These are phyloP conservation scores for Chrysomallon squamiferum DNA, from an alignment of 1,140 invertebrate species.

Conservation along the genomic window DNA sequence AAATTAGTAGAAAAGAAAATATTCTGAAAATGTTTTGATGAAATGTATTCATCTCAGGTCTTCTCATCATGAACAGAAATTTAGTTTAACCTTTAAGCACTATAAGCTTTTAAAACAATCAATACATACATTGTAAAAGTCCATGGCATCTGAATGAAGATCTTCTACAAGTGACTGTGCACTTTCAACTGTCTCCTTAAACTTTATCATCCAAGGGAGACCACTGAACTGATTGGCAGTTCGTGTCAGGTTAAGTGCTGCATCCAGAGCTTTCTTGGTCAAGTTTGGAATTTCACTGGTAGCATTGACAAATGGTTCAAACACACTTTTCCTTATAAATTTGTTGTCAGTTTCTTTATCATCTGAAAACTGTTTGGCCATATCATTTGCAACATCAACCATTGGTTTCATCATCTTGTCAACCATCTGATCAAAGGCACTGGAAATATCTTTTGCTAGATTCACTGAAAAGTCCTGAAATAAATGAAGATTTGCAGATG, in stretches of 20 bases:
- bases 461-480: constrained; percentile 9
- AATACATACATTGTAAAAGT: constrained; percentile 10
- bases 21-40: too few species aligned
- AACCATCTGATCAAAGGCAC: constrained; percentile 12
- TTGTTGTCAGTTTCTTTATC: not conserved
- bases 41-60: too few species aligned
- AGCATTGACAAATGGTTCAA: constrained; percentile 5
- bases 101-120: too few species aligned
- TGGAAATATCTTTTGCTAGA: constrained; percentile 3
- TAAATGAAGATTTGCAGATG: too few species aligned
- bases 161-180: constrained; percentile 21
- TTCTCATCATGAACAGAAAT: too few species aligned
- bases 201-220: constrained; percentile 14
- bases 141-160: constrained; percentile 13
- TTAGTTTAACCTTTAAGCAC: too few species aligned
- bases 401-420: constrained; percentile 12
- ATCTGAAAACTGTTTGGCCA: constrained; percentile 3
- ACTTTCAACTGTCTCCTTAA: constrained; percentile 15
- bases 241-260: not conserved
- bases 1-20: too few species aligned
- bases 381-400: not conserved
- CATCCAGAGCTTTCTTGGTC: constrained; percentile 3
- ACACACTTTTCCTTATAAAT: not conserved
- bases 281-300: not conserved
- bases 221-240: constrained; percentile 3